These are phyloP conservation scores for Phenganax marumi DNA, from an alignment of 92 coral and sea anemone genomes.

Conservation along the genomic window DNA sequence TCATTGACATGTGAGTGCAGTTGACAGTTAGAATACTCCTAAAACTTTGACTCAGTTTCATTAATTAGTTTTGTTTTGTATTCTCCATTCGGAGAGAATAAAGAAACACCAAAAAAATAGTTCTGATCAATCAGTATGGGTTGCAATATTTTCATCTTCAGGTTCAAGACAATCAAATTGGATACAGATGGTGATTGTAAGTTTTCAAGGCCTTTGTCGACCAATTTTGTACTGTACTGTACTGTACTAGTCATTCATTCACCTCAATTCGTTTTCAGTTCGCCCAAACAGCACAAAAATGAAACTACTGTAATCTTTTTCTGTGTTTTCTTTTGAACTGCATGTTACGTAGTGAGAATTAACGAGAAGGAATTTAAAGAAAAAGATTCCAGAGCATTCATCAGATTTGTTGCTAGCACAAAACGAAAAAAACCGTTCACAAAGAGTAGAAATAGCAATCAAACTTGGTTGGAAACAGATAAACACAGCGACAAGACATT, in stretches of 20 bases:
- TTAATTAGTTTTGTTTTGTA: too few relatives aligned
- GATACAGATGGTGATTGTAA: constrained; percentile 77
- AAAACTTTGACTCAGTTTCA: too few relatives aligned
- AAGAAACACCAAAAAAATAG: too few relatives aligned
- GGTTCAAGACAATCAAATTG: constrained; percentile 59
- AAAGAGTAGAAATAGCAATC: constrained; percentile 80
- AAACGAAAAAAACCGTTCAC: constrained; percentile 73
- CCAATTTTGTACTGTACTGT: neutral
- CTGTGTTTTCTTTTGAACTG: neutral
- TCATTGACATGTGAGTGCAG: constrained; percentile 61
- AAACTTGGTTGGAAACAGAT: constrained; percentile 73
- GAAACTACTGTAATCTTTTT: neutral
- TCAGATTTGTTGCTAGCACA: constrained; percentile 57
- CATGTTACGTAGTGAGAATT: constrained; percentile 47
- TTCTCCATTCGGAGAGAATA: too few relatives aligned
- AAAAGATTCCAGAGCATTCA: constrained; percentile 64
- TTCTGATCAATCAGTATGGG: too few relatives aligned
- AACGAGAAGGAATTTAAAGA: constrained; percentile 61
- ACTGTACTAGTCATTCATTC: neutral
- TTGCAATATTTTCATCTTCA: constrained; percentile 1
- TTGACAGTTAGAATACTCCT: neutral
- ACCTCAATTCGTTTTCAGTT: neutral
- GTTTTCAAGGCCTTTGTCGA: neutral
- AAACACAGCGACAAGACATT: constrained; percentile 18
- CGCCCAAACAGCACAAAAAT: too few relatives aligned